Percentiles rank a stretch among this genome's conserved stretches.
Evolutionary conservation across 2,888 invertebrate species (phyloP).

Genomic region (Caprella mutica): DNA sequence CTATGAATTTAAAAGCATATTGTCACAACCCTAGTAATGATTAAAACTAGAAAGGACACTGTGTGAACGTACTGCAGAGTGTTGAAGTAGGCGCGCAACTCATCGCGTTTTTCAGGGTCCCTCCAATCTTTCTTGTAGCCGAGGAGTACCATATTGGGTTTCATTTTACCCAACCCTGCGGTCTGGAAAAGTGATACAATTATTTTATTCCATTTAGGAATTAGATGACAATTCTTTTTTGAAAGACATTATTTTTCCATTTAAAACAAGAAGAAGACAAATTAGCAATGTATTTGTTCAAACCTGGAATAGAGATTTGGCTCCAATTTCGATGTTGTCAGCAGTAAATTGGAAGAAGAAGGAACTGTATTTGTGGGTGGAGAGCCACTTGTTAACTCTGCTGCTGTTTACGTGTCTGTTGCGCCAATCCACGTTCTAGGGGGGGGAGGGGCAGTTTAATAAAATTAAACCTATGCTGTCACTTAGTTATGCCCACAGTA

Average conservation of each 20-base stretch:
- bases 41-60: too few relatives aligned
- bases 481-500: too few relatives aligned
- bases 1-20: too few relatives aligned
- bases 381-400: constrained; percentile 63
- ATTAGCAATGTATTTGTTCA: too few relatives aligned
- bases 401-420: background rate
- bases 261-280: too few relatives aligned
- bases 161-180: constrained; percentile 82
- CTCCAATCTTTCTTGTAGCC: constrained; percentile 93
- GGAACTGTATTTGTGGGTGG: constrained; percentile 68
- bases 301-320: constrained; percentile 28
- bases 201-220: background rate
- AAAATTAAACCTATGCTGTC: background rate
- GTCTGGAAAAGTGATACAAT: constrained; percentile 67
- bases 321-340: constrained; percentile 20
- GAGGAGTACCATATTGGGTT: constrained; percentile 85
- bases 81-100: constrained; percentile 81
- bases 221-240: background rate
- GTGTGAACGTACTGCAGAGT: constrained; percentile 72
- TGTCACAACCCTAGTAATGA: too few relatives aligned
- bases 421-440: background rate
- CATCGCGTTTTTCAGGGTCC: constrained; percentile 54
- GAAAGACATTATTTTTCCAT: too few relatives aligned
- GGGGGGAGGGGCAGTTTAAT: background rate
- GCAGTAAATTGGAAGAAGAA: constrained; percentile 67